Percentiles rank a stretch among this genome's conserved stretches.
These are phyloP conservation scores for Setophaga kirtlandii DNA, from an alignment of 2,113 vertebrate genomes.

Conservation along the genomic window DNA sequence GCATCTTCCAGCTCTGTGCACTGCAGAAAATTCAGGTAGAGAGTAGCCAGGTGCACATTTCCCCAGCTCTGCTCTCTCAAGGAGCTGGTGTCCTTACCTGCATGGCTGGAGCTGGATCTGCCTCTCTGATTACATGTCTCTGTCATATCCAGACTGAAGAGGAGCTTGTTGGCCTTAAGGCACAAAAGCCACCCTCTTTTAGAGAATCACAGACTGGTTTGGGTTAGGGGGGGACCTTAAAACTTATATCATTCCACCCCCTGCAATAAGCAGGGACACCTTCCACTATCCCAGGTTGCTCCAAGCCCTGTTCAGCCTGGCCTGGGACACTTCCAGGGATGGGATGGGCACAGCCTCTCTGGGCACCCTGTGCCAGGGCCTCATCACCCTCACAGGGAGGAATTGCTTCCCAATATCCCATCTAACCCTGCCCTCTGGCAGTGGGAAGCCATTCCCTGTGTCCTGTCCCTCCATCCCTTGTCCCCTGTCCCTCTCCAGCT, in stretches of 20 bases:
- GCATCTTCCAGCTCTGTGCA: slow-evolving; percentile 74
- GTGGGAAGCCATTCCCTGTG: not conserved
- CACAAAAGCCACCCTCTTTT: not conserved
- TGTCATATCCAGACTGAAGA: fast-evolving
- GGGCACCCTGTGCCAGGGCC: not conserved
- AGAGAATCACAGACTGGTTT: not conserved
- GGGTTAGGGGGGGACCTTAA: not conserved
- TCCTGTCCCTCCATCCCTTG: not conserved
- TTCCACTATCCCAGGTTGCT: not conserved
- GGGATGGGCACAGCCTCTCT: not conserved
- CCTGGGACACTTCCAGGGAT: too few species aligned
- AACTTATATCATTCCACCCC: not conserved
- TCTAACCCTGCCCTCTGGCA: not conserved
- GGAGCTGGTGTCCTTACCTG: not conserved
- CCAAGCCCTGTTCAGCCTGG: fast-evolving
- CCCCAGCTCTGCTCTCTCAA: fast-evolving
- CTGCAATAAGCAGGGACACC: not conserved
- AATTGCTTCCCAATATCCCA: not conserved
- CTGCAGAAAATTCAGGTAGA: slow-evolving; percentile 81
- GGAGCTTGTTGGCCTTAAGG: not conserved
- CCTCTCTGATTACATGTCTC: not conserved
- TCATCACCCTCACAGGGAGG: not conserved
- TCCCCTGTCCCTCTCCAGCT: not conserved
- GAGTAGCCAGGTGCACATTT: not conserved
- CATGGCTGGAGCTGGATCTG: not conserved